phyloP scores from a whole-genome alignment of 2,797 vertebrate species.

The Scyliorhinus canicula region DNA sequence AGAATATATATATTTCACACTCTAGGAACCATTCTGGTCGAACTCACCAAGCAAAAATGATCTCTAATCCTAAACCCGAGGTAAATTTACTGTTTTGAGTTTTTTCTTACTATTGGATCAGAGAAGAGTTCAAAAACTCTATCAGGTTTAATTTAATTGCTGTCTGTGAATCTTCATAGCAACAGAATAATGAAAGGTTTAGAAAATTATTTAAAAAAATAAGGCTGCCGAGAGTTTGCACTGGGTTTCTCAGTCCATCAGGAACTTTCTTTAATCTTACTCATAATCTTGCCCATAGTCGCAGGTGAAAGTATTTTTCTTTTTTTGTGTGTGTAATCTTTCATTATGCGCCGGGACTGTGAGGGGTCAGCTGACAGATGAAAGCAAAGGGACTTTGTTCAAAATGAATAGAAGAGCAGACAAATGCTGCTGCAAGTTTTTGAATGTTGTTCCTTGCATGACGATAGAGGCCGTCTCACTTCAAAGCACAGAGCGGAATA shows the following conservation, averaged over 20 bases:
- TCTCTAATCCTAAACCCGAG: neutral
- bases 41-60: neutral
- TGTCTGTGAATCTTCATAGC: neutral
- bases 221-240: neutral
- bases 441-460: neutral
- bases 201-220: neutral
- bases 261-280: neutral
- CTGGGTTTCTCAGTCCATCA: neutral
- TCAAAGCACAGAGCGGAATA: neutral
- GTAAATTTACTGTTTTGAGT: neutral
- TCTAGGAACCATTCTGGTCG: neutral
- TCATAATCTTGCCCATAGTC: neutral
- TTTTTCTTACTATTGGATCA: neutral
- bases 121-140: neutral
- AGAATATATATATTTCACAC: neutral
- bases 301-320: neutral
- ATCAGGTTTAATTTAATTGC: neutral
- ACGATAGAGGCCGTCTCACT: neutral
- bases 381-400: neutral
- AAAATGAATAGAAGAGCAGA: neutral
- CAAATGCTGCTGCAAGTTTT: neutral
- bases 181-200: conserved; percentile 17
- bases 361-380: conserved; percentile 18
- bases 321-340: neutral
- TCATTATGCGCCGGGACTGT: neutral